Conservation (phyloP, 2,113 vertebrate species). For the Rhinoptilus africanus region DNA sequence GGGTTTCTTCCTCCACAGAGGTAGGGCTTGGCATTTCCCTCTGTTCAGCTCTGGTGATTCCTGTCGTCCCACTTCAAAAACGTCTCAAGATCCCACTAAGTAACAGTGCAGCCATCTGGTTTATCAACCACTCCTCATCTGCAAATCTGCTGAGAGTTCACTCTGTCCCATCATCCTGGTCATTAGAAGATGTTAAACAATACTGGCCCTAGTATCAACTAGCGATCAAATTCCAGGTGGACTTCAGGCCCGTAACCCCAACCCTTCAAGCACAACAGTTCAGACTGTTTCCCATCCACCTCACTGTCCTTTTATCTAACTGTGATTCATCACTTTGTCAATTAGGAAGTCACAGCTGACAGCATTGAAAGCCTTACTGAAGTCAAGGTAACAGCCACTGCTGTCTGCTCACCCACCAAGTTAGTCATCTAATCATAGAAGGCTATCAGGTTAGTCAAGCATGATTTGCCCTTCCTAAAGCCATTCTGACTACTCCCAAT, state of each 20-base stretch:
- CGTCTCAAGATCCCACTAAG: background rate
- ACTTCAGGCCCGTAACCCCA: background rate
- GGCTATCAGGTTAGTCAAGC: rapidly evolving
- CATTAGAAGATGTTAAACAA: background rate
- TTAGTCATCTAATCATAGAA: background rate
- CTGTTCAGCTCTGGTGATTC: background rate
- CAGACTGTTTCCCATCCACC: background rate
- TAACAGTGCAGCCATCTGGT: background rate
- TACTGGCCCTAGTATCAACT: background rate
- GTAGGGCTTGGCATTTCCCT: background rate
- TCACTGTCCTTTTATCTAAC: background rate
- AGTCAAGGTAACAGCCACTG: background rate
- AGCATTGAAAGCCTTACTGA: background rate
- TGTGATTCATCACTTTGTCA: background rate
- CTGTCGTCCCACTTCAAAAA: background rate
- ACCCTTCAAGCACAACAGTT: background rate
- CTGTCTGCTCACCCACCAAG: background rate
- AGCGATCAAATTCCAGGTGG: rapidly evolving
- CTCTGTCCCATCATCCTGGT: background rate
- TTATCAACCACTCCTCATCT: background rate
- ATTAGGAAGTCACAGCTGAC: background rate
- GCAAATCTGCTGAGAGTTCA: background rate
- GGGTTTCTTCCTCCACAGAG: background rate
- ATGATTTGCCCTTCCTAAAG: background rate
- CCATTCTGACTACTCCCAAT: background rate